These are phyloP conservation scores for Pseudorasbora parva DNA, from an alignment of 2,113 vertebrate species.

Conservation along the genomic window DNA sequence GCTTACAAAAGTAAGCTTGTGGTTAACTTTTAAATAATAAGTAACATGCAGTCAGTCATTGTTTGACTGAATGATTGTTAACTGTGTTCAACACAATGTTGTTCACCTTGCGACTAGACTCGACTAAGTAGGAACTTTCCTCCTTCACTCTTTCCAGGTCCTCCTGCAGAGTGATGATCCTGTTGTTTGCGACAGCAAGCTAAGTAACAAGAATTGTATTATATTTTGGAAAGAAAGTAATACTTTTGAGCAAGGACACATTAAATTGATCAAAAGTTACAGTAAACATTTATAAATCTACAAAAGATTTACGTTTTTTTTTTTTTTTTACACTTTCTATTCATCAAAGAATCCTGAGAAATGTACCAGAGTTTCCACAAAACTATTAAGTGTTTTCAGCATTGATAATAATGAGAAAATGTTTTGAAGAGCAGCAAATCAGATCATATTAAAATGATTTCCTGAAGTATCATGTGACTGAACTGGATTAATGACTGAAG, in stretches of 20 bases:
- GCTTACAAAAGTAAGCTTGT: neutral
- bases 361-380: too few species aligned
- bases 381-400: too few species aligned
- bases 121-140: constrained; percentile 87
- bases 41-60: neutral
- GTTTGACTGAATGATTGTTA: neutral
- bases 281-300: too few species aligned
- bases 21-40: neutral
- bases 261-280: neutral
- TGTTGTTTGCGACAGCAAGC: constrained; percentile 97
- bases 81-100: neutral
- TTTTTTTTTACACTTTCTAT: too few species aligned
- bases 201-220: constrained; percentile 61
- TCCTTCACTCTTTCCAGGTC: constrained; percentile 94
- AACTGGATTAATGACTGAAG: neutral
- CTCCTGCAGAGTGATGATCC: constrained; percentile 97
- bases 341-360: too few species aligned
- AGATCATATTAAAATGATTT: too few species aligned
- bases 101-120: constrained; percentile 87
- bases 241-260: neutral
- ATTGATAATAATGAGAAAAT: too few species aligned
- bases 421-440: too few species aligned
- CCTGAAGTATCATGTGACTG: too few species aligned
- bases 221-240: neutral
- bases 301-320: neutral